These are phyloP conservation scores for Pammene aurita DNA, from an alignment of 2,888 invertebrate species.

Conservation along the genomic window DNA sequence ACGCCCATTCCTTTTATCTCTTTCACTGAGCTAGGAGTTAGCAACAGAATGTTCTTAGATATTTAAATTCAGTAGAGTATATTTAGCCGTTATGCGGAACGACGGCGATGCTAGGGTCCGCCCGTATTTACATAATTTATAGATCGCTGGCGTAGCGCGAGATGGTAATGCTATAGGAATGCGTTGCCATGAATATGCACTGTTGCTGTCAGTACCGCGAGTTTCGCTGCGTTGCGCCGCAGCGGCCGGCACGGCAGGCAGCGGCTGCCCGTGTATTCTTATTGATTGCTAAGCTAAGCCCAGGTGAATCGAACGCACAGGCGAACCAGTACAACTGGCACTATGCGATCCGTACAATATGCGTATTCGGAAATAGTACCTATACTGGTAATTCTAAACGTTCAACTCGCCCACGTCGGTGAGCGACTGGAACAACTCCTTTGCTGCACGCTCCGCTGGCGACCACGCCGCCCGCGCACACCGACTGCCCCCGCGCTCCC, in stretches of 20 bases:
- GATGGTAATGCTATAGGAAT: slow-evolving; percentile 50
- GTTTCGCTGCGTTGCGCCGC: slow-evolving; percentile 72
- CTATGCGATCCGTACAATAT: neutral
- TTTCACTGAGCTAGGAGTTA: neutral
- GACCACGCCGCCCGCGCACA: slow-evolving; percentile 60
- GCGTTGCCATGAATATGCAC: slow-evolving; percentile 56
- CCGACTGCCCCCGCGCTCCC: slow-evolving; percentile 70
- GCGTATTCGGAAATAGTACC: neutral
- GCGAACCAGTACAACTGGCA: neutral
- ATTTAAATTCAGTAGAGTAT: slow-evolving; percentile 47
- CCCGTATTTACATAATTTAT: slow-evolving; percentile 52
- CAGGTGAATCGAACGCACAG: neutral
- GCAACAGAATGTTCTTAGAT: slow-evolving; percentile 22
- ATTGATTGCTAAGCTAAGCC: neutral
- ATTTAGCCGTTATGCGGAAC: slow-evolving; percentile 46
- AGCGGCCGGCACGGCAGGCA: slow-evolving; percentile 59
- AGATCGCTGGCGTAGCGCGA: slow-evolving; percentile 46
- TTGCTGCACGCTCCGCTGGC: slow-evolving; percentile 78
- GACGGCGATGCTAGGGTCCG: slow-evolving; percentile 48
- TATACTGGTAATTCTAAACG: neutral
- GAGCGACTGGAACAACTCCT: neutral
- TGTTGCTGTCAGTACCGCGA: slow-evolving; percentile 54
- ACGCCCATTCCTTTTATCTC: neutral
- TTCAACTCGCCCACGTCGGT: neutral
- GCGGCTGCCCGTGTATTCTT: slow-evolving; percentile 52